phyloP scores from a whole-genome alignment of 2,113 vertebrate genomes.

The Mus pahari region DNA sequence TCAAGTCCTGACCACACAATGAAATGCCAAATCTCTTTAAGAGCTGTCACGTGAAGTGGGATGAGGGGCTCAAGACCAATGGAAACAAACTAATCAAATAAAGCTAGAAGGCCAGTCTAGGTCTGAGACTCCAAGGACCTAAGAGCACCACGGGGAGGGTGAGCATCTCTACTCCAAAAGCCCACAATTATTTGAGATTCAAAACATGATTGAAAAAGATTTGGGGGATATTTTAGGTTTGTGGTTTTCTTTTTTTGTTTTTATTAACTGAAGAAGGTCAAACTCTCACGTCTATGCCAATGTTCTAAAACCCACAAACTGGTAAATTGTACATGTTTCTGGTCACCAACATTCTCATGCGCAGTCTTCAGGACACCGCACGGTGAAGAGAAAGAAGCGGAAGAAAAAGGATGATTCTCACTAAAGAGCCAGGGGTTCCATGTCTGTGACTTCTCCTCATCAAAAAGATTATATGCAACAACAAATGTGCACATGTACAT shows the following conservation, averaged over 20 bases:
- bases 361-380: not conserved
- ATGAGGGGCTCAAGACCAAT: not conserved
- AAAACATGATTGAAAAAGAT: not conserved
- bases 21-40: not conserved
- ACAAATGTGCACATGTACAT: not conserved
- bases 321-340: not conserved
- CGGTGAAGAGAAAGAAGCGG: not conserved
- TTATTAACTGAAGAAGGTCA: not conserved
- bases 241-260: not conserved
- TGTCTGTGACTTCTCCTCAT: not conserved
- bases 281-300: not conserved
- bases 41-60: not conserved
- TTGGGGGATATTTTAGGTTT: not conserved
- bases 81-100: constrained; percentile 4
- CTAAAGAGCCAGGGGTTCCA: not conserved
- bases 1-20: not conserved
- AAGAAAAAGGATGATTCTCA: not conserved
- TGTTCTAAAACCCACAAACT: not conserved
- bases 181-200: not conserved
- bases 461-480: not conserved
- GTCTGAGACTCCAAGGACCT: not conserved
- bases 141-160: not conserved
- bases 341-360: not conserved
- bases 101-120: not conserved
- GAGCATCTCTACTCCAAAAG: not conserved